Evolutionary conservation across 2,888 invertebrate genomes (phyloP), one percentile per base, ranked within the genome.

Genomic region (Pterobdella sp.): DNA sequence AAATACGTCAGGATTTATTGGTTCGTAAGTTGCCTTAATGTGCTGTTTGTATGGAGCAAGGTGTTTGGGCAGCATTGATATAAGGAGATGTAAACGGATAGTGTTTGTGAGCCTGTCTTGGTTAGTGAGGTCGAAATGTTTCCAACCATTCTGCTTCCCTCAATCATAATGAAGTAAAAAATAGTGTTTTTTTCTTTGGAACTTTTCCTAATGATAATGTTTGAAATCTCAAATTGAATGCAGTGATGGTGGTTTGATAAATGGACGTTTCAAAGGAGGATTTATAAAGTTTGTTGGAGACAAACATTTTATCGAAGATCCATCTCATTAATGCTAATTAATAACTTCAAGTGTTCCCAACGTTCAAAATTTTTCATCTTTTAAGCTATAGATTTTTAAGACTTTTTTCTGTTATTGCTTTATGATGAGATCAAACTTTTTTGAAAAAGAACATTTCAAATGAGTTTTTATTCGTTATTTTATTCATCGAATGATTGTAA

Each of bases 11-110:
- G 14, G n/a, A 56, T 56, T 56, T 56, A 56, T 56, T 56, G 60
- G 60, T 56, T 14, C 60, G 60, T 56, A 56, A 56, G 60, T 56
- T 56, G n/a, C 60, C 60, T n/a, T 56, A 56, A 56, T 56, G 60
- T 56, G 60, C 60, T 56, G n/a, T 56, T n/a, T 56, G 60, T 56
- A 56, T 56, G 60, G 7, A 22, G 60, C n/a, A 56, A 56, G n/a
- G 60, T n/a, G 60, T 56, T 56, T 56, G 60, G 60, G 60, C n/a
- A 14, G 60, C n/a, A 56, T 4, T 56, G 60, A 56, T 56, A 26
- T 56, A 56, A 26, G 60, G 26, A 26, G 60, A 56, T 56, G 60
- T 56, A 56, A 26, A 56, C 18, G 60, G 60, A 56, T 56, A 56
- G 60, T 56, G 60, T 22, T 42, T 7, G 42, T 7, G 42, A 14